Evolutionary conservation across 2,113 vertebrate genomes (phyloP), one percentile per base, ranked within the genome.

Genomic region (Vidua chalybeata): DNA sequence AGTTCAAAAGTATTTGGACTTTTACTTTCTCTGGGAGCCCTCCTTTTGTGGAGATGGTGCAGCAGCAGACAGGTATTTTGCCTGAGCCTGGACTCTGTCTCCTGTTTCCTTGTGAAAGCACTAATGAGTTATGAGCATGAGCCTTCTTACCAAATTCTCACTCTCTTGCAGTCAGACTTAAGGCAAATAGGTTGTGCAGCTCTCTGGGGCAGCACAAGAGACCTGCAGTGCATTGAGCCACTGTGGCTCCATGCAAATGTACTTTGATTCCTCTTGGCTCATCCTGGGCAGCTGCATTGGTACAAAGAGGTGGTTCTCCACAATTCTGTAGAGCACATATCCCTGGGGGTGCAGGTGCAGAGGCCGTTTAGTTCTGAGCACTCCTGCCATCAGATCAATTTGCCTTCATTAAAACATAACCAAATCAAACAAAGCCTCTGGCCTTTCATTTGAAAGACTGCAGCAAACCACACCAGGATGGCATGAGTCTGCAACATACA

Each of bases 341-440:
- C 37, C 74, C 15, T 26, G 4, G 4, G 37, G 2, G 4, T 21
- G 5, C 24, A 41, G 20, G 15, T 74, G 63, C 33, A 71, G 33
- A 52, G 20, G 30, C 18, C 1, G 0, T 28, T 84, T 46, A 2
- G 1, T 74, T 79, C 56, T 62, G 54, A 35, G 21, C 24, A 3
- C 51, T 91, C 35, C 75, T 73, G 26, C 17, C 56, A 68, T 24
- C 12, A 68, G 35, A 81, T 77, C 15, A 39, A 20, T 61, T 45
- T 87, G 28, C 39, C 17, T 51, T 95, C 67, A 86, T 96, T 97
- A 96, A 93, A 7, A 6, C 77, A 67, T 97, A 97, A 95, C 93
- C 51, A 95, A 89, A 89, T 51, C 83, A 96, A 97, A 97, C 83
- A 97, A 64, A 96, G 30, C 89, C 74, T 91, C 62, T 68, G 77